Conservation (phyloP, 2,888 invertebrate species). For the Cheilosia urbana region DNA sequence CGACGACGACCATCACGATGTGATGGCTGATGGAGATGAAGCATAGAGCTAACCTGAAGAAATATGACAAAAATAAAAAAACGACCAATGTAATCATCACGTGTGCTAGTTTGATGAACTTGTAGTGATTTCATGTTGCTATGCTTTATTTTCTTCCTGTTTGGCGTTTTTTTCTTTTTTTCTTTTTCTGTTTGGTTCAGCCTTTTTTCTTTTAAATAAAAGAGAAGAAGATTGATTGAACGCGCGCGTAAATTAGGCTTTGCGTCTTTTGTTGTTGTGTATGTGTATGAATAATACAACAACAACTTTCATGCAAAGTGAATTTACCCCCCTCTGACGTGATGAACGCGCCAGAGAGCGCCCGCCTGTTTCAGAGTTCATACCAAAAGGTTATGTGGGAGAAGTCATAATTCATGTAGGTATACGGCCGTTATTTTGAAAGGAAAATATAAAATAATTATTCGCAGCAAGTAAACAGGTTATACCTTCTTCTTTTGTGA, state of each 20-base stretch:
- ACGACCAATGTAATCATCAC: slow-evolving; percentile 68
- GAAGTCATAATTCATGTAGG: slow-evolving; percentile 46
- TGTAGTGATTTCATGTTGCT: slow-evolving; percentile 71
- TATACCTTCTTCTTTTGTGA: background rate
- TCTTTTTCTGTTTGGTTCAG: slow-evolving; percentile 7
- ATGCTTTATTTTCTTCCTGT: slow-evolving; percentile 59
- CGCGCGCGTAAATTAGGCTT: slow-evolving; percentile 56
- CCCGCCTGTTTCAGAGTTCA: slow-evolving; percentile 16
- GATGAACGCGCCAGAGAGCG: background rate
- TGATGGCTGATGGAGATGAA: slow-evolving; percentile 20
- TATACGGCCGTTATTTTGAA: slow-evolving; percentile 60
- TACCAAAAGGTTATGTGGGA: slow-evolving; percentile 48
- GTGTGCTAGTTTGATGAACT: slow-evolving; percentile 75
- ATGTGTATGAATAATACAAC: slow-evolving; percentile 16
- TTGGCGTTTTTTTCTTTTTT: slow-evolving; percentile 12
- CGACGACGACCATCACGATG: slow-evolving; percentile 35
- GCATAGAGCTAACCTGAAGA: slow-evolving; percentile 25
- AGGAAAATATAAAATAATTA: slow-evolving; percentile 45
- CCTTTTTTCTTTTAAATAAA: slow-evolving; percentile 19
- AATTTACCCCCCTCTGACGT: slow-evolving; percentile 5
- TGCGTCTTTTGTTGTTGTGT: slow-evolving; percentile 42
- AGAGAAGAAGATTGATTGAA: slow-evolving; percentile 60
- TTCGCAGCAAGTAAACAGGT: slow-evolving; percentile 46
- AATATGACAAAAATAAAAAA: slow-evolving; percentile 38
- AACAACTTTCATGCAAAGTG: slow-evolving; percentile 23